These are phyloP conservation scores for Micrasema minimum DNA, from an alignment of 1,140 invertebrate species.

Conservation along the genomic window DNA sequence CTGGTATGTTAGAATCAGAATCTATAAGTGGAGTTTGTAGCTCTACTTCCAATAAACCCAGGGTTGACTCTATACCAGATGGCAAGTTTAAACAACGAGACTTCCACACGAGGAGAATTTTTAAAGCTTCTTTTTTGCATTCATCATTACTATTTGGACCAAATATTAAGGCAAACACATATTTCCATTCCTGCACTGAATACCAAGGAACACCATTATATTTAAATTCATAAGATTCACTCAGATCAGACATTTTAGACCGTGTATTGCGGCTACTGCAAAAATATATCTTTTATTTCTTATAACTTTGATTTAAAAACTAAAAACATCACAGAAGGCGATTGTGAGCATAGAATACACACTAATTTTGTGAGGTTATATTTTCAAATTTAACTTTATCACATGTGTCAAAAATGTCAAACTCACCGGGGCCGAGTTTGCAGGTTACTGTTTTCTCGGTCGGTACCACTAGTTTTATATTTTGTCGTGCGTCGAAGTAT, in stretches of 20 bases:
- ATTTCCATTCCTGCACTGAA: conserved; percentile 48
- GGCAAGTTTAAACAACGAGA: conserved; percentile 72
- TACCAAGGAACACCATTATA: conserved; percentile 44
- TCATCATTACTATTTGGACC: conserved; percentile 60
- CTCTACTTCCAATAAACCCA: conserved; percentile 73
- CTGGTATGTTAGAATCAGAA: conserved; percentile 55
- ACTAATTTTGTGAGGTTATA: too few relatives aligned
- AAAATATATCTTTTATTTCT: not conserved
- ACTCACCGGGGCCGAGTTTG: too few relatives aligned
- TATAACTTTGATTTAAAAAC: not conserved
- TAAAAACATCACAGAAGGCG: not conserved
- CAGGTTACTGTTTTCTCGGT: too few relatives aligned
- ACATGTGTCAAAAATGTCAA: too few relatives aligned
- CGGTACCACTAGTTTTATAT: too few relatives aligned
- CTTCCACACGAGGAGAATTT: conserved; percentile 71
- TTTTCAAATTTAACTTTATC: too few relatives aligned
- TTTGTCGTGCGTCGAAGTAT: too few relatives aligned
- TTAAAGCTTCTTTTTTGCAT: conserved; percentile 62
- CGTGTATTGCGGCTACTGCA: not conserved
- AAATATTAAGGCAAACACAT: conserved; percentile 64
- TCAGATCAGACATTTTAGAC: conserved; percentile 17
- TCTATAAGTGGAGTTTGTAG: conserved; percentile 39
- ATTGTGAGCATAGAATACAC: too few relatives aligned
- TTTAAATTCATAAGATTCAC: not conserved
- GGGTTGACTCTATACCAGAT: conserved; percentile 74